These are phyloP conservation scores for Rhinatrema bivittatum DNA, from an alignment of 2,797 vertebrate genomes.

Conservation along the genomic window DNA sequence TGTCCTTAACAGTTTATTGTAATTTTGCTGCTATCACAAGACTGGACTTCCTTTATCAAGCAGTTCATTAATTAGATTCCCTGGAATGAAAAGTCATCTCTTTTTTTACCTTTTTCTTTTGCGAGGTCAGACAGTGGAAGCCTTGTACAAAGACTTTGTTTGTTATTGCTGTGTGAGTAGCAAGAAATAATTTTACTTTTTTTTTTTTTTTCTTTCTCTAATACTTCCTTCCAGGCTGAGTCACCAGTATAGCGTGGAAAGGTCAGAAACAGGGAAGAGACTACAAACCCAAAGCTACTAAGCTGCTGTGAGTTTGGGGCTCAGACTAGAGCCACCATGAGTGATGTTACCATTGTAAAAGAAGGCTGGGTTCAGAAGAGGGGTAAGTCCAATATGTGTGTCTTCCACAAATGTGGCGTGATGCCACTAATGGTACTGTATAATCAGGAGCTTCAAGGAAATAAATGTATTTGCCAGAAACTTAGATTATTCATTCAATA, in stretches of 20 bases:
- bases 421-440: rapidly evolving
- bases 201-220: conserved; percentile 60
- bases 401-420: rapidly evolving
- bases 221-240: conserved; percentile 88
- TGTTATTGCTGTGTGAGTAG: conserved; percentile 62
- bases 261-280: conserved; percentile 54
- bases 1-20: conserved; percentile 14
- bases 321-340: conserved; percentile 92
- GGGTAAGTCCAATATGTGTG: conserved; percentile 67
- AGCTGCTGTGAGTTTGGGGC: conserved; percentile 68
- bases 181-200: conserved; percentile 59
- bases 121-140: conserved; percentile 42
- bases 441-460: background rate
- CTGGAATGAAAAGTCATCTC: conserved; percentile 29
- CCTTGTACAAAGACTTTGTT: conserved; percentile 66
- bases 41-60: conserved; percentile 26
- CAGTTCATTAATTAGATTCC: conserved; percentile 32
- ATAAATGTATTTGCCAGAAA: too few species aligned
- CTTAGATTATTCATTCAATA: rapidly evolving
- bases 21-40: conserved; percentile 28
- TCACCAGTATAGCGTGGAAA: conserved; percentile 84
- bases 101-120: too few species aligned
- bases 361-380: conserved; percentile 99
- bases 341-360: conserved; percentile 98
- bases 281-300: conserved; percentile 61